Base-by-base conservation (phyloP, 2,888 invertebrate genomes). In the Stictocephala bisonia region DNA sequence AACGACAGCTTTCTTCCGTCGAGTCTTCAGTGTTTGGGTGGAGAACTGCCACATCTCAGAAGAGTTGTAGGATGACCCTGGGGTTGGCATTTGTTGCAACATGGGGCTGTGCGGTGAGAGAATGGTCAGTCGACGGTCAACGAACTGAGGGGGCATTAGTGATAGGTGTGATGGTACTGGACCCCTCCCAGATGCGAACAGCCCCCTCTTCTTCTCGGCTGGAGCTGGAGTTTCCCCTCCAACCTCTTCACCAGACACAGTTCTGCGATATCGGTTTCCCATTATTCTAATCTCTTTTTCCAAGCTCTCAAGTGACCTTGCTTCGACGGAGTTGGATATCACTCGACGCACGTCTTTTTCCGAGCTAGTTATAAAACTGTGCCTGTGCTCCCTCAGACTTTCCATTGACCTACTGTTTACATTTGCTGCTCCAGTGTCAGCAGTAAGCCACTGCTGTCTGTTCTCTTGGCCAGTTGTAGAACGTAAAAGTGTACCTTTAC, bases 51-150 rank as follows among this genome's bases (percentile, higher is more conserved):
- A 76, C 35, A 68, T 50, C 44, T 75, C 76, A 13, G 70, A 18
- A 18, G 71, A 70, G 35, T 72, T 72, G 71, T 77, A 78, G 9
- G 78, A 78, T 71, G 86, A 80, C 24, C 85, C 86, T 20, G 88
- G 84, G 71, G 88, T 87, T 35, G 87, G 83, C 66, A 89, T 86
- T 84, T 89, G 88, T 79, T 88, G 87, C 77, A 91, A 85, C 81
- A 91, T 87, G 0, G 94, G 94, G 81, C 91, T 91, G 82, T 92
- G 92, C 0, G 92, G 92, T 78, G 94, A 94, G 73, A 94, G 85
- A 73, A 94, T 94, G 44, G 93, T 93, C 67, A 94, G 87, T 78
- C 88, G 88, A 13, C 91, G 82, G 79, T 87, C 87, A 11, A 88
- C 86, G 74, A 89, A 90, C 4, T 85, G 84, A 0, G 90, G 90